A percentile compares a stretch with the other conserved stretches of the same genome.
phyloP scores from a whole-genome alignment of 2,888 invertebrate genomes.

The Ptychoptera contaminata region DNA sequence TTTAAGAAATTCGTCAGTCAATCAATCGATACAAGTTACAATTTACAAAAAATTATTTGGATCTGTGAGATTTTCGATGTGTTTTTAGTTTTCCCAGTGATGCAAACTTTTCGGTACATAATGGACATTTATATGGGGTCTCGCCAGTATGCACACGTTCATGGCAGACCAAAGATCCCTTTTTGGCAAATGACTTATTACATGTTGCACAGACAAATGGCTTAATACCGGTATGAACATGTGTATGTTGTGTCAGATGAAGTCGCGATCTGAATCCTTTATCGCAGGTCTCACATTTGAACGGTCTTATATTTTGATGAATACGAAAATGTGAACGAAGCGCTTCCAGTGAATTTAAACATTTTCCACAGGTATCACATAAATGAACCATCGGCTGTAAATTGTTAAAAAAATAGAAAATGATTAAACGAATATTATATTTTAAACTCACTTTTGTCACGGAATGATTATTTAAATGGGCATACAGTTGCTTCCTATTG shows the following conservation, averaged over 20 bases:
- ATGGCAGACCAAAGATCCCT: constrained; percentile 5
- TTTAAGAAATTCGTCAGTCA: too few relatives aligned
- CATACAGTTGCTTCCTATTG: constrained; percentile 7
- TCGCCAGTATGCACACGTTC: constrained; percentile 1
- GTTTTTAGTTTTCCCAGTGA: constrained; percentile 1
- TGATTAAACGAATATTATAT: neutral
- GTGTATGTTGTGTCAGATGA: constrained; percentile 5
- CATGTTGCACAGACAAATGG: constrained; percentile 5
- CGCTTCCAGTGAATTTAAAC: constrained; percentile 2
- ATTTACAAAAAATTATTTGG: too few relatives aligned
- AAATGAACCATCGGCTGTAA: neutral
- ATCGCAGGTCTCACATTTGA: constrained; percentile 2
- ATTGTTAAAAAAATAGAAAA: neutral
- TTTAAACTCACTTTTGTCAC: neutral
- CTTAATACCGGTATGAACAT: constrained; percentile 7
- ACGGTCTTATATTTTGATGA: constrained; percentile 7
- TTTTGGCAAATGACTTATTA: constrained; percentile 6
- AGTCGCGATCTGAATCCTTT: constrained; percentile 5
- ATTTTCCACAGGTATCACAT: constrained; percentile 8
- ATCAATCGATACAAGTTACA: too few relatives aligned
- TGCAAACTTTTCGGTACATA: constrained; percentile 3
- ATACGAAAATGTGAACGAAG: constrained; percentile 5
- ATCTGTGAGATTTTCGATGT: constrained; percentile 1
- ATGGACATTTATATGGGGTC: neutral
- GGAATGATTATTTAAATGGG: constrained; percentile 2